Base-by-base conservation (phyloP, 2,888 invertebrate genomes). In the Tholera decimalis region DNA sequence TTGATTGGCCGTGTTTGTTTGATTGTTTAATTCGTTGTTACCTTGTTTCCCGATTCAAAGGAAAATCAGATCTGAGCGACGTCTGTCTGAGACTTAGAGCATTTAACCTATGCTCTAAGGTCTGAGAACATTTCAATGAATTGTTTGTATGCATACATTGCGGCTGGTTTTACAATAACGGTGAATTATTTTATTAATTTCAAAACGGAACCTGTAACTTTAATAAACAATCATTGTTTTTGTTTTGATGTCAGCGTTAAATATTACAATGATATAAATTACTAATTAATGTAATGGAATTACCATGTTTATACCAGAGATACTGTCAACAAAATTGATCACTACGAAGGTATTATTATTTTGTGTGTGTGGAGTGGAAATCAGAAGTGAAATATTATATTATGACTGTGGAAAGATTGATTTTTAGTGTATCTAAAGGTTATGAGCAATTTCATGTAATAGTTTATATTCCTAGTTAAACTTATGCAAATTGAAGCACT, bases 1-100 rank as follows among this genome's bases (percentile, higher is more conserved):
- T 35, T 15, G 35, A 35, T 35, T 35, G 35, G 35, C 35, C 35
- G 35, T 15, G 15, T 15, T 35, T 73, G 67, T 66, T 55, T 63
- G 51, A 83, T 72, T 75, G 69, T 66, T 73, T 68, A 53, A 81
- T 81, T 62, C 54, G 59, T 61, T n/a, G 13, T 69, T 77, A 80
- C 61, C 59, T 64, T 59, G 50, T 67, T 61, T 55, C 49, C 37
- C 51, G 28, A 50, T 67, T 82, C 41, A 67, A 79, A 69, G 60
- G 50, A 54, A 50, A 63, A 77, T 73, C 41, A 80, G 46, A 60
- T 55, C 47, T 65, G 77, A 67, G 67, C n/a, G 51, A 51, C 61
- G 55, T 30, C 46, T 58, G 46, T 44, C 33, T n/a, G n/a, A n/a
- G n/a, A n/a, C n/a, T n/a, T n/a, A n/a, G n/a, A n/a, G n/a, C n/a